phyloP scores from a whole-genome alignment of 23 tunicate genomes.

The Oikopleura dioica region DNA sequence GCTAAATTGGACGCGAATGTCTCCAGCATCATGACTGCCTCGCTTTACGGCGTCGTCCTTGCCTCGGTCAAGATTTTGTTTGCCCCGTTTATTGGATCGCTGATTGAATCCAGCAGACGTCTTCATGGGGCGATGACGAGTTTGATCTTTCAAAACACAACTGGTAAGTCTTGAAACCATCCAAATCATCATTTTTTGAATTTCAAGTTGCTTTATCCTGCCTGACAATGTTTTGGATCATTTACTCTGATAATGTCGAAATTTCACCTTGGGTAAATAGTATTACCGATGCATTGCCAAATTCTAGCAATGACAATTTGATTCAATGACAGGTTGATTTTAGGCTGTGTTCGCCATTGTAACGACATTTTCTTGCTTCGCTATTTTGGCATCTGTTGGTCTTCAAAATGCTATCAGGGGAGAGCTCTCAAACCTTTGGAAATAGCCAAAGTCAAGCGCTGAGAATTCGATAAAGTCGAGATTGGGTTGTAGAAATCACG shows the following conservation, averaged over 20 bases:
- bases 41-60: not conserved
- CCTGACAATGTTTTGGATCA: not conserved
- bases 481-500: not conserved
- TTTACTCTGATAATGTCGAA: no score
- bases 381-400: not conserved
- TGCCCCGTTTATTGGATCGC: not conserved
- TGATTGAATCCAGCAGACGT: not conserved
- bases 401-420: not conserved
- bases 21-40: not conserved
- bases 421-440: no score
- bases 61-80: not conserved
- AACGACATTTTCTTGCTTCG: no score
- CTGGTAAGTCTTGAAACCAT: not conserved
- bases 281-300: not conserved
- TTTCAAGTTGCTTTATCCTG: no score
- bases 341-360: no score
- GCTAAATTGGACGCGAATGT: not conserved
- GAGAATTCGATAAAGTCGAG: no score
- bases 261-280: not conserved
- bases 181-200: no score
- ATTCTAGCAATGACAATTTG: not conserved
- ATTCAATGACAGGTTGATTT: no score
- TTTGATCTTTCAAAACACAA: not conserved
- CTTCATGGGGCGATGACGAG: not conserved
- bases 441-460: no score